Conservation (phyloP, 2,113 vertebrate species). For the Heterochromis multidens region DNA sequence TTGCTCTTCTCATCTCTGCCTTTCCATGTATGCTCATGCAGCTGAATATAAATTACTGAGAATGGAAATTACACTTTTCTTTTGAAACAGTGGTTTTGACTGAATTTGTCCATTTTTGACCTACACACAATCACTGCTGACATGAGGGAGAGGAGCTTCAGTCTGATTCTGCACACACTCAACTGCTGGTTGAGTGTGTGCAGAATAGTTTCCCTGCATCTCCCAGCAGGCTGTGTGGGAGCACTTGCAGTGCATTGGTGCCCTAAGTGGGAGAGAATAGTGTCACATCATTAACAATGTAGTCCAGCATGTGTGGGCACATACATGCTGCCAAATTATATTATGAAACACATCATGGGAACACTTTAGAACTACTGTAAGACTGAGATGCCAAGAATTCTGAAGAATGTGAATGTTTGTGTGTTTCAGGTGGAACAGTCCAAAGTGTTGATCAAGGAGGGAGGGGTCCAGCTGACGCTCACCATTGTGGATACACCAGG, state of each 20-base stretch:
- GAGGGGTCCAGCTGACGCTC: slow-evolving; percentile 80
- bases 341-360: background rate
- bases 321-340: background rate
- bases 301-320: background rate
- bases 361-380: background rate
- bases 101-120: background rate
- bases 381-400: background rate
- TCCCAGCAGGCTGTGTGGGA: slow-evolving; percentile 18
- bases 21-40: too few species aligned
- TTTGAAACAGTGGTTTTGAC: background rate
- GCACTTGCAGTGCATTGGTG: background rate
- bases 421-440: slow-evolving; percentile 78
- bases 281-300: background rate
- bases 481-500: slow-evolving; percentile 82
- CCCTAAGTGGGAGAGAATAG: slow-evolving; percentile 2
- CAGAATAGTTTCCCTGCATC: background rate
- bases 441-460: slow-evolving; percentile 80
- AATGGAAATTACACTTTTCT: background rate
- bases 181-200: too few species aligned
- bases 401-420: background rate
- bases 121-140: background rate
- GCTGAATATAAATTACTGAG: too few species aligned
- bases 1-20: background rate
- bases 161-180: background rate
- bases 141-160: background rate